A percentile compares a stretch with the other conserved stretches of the same genome.
These are phyloP conservation scores for Choloepus didactylus DNA, from an alignment of 2,797 vertebrate species.

Conservation along the genomic window DNA sequence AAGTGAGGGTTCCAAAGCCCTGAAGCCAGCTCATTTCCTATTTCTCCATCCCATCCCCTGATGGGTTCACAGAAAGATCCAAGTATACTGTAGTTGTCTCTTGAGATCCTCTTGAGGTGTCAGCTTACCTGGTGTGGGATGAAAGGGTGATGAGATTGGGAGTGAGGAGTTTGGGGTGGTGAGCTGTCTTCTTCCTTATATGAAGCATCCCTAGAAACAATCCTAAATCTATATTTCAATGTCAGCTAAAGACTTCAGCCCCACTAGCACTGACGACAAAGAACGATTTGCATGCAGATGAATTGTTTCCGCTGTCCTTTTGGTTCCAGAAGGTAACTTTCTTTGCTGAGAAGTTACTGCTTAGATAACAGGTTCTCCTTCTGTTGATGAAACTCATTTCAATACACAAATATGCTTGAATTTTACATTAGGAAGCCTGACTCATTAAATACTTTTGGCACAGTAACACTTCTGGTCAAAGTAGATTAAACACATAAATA, in stretches of 20 bases:
- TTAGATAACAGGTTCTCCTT: constrained; percentile 53
- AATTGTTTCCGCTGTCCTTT: constrained; percentile 35
- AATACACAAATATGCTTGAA: constrained; percentile 70
- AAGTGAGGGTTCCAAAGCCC: not conserved
- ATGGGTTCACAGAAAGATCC: not conserved
- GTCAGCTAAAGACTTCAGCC: constrained; percentile 1
- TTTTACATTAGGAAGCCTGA: constrained; percentile 77
- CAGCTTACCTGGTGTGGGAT: not conserved
- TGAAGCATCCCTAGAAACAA: not conserved
- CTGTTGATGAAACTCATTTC: constrained; percentile 63
- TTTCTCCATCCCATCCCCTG: not conserved
- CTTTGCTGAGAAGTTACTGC: not conserved
- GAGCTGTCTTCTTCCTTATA: not conserved
- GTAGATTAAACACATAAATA: constrained; percentile 84
- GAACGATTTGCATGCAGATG: not conserved
- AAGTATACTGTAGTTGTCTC: not conserved
- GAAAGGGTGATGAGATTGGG: not conserved
- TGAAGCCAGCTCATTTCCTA: not conserved
- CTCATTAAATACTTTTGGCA: constrained; percentile 80
- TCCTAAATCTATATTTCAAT: not conserved
- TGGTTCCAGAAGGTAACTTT: constrained; percentile 33
- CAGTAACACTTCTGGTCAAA: constrained; percentile 81
- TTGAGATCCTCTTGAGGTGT: not conserved
- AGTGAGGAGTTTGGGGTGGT: not conserved
- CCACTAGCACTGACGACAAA: not conserved